Evolutionary conservation across 2,797 vertebrate genomes (phyloP).

Genomic region (Sebastes itinus): DNA sequence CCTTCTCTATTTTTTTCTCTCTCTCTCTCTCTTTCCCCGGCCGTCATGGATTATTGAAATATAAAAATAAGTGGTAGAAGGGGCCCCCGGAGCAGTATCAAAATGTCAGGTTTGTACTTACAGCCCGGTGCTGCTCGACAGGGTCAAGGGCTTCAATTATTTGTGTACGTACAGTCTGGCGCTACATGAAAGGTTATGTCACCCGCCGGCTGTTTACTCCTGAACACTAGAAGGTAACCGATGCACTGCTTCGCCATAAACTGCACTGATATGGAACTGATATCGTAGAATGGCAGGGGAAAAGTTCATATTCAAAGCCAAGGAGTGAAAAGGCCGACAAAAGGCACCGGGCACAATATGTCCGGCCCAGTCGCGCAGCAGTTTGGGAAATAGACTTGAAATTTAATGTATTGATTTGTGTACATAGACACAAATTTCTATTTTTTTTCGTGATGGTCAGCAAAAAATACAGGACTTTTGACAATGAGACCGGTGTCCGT

Average conservation of each 20-base stretch:
- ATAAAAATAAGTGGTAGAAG: slow-evolving; percentile 96
- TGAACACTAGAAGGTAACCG: slow-evolving; percentile 89
- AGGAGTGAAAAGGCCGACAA: not conserved
- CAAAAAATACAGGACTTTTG: too few species aligned
- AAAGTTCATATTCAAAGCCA: slow-evolving; percentile 2
- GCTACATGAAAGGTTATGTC: slow-evolving; percentile 98
- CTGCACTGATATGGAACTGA: slow-evolving; percentile 81
- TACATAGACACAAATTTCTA: too few species aligned
- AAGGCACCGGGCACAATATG: not conserved
- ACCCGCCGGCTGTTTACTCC: slow-evolving; percentile 95
- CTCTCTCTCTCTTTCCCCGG: slow-evolving; percentile 72
- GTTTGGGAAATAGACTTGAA: too few species aligned
- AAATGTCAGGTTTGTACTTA: slow-evolving; percentile 99
- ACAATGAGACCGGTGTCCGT: too few species aligned
- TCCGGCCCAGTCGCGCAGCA: accelerated
- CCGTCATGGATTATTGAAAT: slow-evolving; percentile 99
- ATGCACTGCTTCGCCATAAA: slow-evolving; percentile 84
- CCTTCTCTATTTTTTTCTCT: slow-evolving; percentile 78
- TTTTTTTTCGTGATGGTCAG: too few species aligned
- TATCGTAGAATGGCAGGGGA: slow-evolving; percentile 1
- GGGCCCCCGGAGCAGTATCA: slow-evolving; percentile 94
- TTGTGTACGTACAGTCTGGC: slow-evolving; percentile 94
- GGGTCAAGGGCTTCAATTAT: slow-evolving; percentile 99
- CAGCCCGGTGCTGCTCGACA: slow-evolving; percentile 92
- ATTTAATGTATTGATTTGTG: too few species aligned